Evolutionary conservation across 2,888 invertebrate genomes (phyloP), one percentile per base, ranked within the genome.

Genomic region (Tetanocera ferruginea): DNA sequence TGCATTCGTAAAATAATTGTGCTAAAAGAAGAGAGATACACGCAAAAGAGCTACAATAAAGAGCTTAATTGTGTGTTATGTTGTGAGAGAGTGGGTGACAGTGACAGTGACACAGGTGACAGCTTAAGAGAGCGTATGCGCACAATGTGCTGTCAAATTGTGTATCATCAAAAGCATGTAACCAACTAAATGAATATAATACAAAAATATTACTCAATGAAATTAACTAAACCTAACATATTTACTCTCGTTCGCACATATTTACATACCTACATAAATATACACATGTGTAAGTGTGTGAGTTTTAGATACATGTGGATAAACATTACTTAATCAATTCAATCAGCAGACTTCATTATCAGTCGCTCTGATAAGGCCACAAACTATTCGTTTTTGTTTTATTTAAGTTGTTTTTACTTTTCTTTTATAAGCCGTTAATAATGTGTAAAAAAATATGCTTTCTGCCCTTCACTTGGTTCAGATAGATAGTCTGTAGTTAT

Each of bases 181-280:
- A 60, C 28, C 3, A 64, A 34, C 28, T 14, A 64, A 34, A 8
- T n/a, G 31, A 62, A 43, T 3, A 43, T 43, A 43, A 43, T 1
- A 43, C 14, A 43, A 43, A n/a, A n/a, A 31, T 34, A 62, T 64
- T 64, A 64, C 19, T 64, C 34, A 64, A 64, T 64, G 64, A 64
- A 64, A 34, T 64, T 31, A 28, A n/a, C n/a, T 34, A n/a, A 64
- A n/a, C 64, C 8, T 31, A 14, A 31, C 31, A 62, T 31, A 31
- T 62, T 62, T 64, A 64, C 17, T 14, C 64, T 4, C 37, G 11
- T 31, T 31, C 17, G 34, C n/a, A 34, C 28, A 19, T 64, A 0
- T 28, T 60, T 43, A 11, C 6, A 8, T 60, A 11, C 5, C 6
- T 23, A 60, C 28, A 25, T 60, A 14, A 1, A 11, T 60, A 8